Conservation (phyloP, 2,797 vertebrate species). For the Poeciliopsis paucimaculata region DNA sequence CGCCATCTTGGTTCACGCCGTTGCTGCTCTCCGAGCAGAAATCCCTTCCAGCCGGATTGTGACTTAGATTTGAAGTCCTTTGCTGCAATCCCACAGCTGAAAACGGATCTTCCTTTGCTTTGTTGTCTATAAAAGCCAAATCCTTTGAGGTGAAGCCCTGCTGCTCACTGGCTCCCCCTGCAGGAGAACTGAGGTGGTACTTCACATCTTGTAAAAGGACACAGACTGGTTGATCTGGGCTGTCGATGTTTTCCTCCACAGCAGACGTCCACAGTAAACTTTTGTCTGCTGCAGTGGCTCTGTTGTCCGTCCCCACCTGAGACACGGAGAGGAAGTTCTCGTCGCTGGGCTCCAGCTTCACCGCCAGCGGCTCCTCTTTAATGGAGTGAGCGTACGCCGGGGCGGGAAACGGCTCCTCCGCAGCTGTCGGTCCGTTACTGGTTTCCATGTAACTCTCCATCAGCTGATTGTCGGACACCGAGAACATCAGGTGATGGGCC, state of each 20-base stretch:
- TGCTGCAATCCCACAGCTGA: slow-evolving; percentile 23
- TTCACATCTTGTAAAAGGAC: slow-evolving; percentile 40
- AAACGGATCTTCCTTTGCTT: slow-evolving; percentile 45
- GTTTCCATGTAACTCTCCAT: slow-evolving; percentile 34
- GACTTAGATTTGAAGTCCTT: slow-evolving; percentile 12
- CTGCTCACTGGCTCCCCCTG: slow-evolving; percentile 16
- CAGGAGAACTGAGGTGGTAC: slow-evolving; percentile 35
- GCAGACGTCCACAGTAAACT: slow-evolving; percentile 46
- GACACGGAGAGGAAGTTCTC: slow-evolving; percentile 23
- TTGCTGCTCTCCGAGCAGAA: slow-evolving; percentile 4
- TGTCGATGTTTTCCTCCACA: background rate
- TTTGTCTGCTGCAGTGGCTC: slow-evolving; percentile 6
- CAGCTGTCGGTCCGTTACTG: background rate
- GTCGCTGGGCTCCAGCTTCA: slow-evolving; percentile 49
- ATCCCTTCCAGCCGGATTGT: slow-evolving; percentile 20
- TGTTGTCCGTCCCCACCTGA: background rate
- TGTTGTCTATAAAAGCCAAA: slow-evolving; percentile 37
- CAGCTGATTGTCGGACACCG: slow-evolving; percentile 28
- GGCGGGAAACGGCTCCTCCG: slow-evolving; percentile 23
- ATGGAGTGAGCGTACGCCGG: background rate
- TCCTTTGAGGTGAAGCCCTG: slow-evolving; percentile 38
- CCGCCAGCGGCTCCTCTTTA: slow-evolving; percentile 6
- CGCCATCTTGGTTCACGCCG: slow-evolving; percentile 18
- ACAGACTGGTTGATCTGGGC: slow-evolving; percentile 9
- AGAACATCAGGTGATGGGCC: slow-evolving; percentile 47